Conservation (phyloP, 2,888 invertebrate genomes). For the Lithophane ornitopus region DNA sequence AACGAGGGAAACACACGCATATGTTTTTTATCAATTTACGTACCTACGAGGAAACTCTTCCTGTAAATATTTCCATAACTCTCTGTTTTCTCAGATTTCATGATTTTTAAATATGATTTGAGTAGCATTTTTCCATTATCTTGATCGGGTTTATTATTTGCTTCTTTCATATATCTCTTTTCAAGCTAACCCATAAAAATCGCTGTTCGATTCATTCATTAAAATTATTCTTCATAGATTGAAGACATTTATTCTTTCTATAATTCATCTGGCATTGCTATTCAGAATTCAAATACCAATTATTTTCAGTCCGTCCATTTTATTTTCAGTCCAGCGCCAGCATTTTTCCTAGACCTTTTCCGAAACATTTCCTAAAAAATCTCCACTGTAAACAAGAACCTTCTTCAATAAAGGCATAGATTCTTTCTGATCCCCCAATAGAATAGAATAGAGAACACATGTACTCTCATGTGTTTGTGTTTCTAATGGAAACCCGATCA, state of each 20-base stretch:
- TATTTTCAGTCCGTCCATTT: background rate
- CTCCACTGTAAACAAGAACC: slow-evolving; percentile 9
- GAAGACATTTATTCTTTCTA: background rate
- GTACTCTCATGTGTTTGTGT: slow-evolving; percentile 36
- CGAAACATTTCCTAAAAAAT: slow-evolving; percentile 11
- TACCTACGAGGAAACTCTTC: background rate
- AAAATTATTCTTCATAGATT: background rate
- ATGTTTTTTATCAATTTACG: slow-evolving; percentile 13
- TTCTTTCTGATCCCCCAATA: slow-evolving; percentile 21
- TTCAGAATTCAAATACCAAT: background rate
- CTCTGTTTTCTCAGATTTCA: background rate
- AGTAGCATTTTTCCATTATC: background rate
- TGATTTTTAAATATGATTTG: background rate
- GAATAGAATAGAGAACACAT: slow-evolving; percentile 37
- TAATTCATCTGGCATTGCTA: background rate
- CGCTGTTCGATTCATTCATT: background rate
- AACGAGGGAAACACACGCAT: background rate
- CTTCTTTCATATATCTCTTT: background rate
- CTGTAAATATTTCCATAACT: background rate
- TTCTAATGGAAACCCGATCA: slow-evolving; percentile 55
- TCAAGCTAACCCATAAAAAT: background rate
- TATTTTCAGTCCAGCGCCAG: background rate
- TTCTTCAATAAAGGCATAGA: slow-evolving; percentile 36
- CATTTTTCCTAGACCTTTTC: background rate
- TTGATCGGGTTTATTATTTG: background rate